Evolutionary conservation across 2,113 vertebrate species (phyloP).

Genomic region (Antechinus flavipes): DNA sequence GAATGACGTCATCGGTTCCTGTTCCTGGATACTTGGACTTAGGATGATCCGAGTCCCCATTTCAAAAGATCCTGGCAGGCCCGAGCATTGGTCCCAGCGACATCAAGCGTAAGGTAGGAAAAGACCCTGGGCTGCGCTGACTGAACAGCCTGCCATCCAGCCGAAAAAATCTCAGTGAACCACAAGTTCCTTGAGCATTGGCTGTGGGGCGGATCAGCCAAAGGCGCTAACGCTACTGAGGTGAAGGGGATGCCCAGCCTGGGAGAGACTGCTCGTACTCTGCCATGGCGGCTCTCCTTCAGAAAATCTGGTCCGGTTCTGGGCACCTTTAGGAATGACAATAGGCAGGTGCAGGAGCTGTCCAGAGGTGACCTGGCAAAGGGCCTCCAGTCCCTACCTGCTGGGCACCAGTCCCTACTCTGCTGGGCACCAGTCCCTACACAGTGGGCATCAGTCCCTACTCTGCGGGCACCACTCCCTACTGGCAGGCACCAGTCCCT

Average conservation of each 20-base stretch:
- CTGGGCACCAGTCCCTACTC: neutral
- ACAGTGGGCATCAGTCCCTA: too few relatives aligned
- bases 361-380: neutral
- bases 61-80: too few relatives aligned
- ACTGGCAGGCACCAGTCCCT: too few relatives aligned
- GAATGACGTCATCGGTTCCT: neutral
- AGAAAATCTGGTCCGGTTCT: too few relatives aligned
- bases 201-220: neutral
- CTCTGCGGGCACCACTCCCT: too few relatives aligned
- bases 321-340: neutral
- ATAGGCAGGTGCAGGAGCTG: neutral
- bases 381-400: too few relatives aligned
- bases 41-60: neutral
- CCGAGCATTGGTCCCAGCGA: neutral
- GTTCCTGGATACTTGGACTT: neutral
- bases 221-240: neutral
- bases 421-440: neutral
- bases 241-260: neutral
- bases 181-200: neutral
- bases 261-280: too few relatives aligned
- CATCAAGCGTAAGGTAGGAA: neutral
- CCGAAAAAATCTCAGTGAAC: neutral
- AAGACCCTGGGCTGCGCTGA: neutral
- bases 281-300: too few relatives aligned
- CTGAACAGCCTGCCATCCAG: neutral